These are phyloP conservation scores for Stigmatopora nigra DNA, from an alignment of 2,113 vertebrate genomes.

Conservation along the genomic window DNA sequence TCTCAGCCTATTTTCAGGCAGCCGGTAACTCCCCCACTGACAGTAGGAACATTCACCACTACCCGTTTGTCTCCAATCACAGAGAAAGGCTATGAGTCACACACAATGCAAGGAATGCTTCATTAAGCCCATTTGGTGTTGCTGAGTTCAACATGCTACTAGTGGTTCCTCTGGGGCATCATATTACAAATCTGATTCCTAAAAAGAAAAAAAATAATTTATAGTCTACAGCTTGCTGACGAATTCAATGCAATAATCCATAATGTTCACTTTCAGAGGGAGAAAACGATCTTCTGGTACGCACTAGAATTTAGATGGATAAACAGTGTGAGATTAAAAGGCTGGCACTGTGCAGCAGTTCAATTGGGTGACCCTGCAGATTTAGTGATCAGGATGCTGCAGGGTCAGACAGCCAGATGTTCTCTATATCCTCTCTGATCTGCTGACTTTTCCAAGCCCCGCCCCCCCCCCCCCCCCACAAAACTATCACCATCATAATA, in stretches of 20 bases:
- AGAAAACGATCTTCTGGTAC: constrained; percentile 31
- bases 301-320: constrained; percentile 48
- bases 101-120: constrained; percentile 62
- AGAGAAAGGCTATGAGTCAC: constrained; percentile 54
- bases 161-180: constrained; percentile 44
- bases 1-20: constrained; percentile 11
- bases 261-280: constrained; percentile 26
- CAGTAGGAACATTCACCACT: constrained; percentile 51
- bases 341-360: constrained; percentile 40
- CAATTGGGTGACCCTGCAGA: constrained; percentile 59
- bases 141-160: constrained; percentile 46
- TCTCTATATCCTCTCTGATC: constrained; percentile 58
- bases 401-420: constrained; percentile 63
- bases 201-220: constrained; percentile 18
- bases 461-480: constrained; percentile 32
- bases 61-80: constrained; percentile 44
- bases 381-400: constrained; percentile 59
- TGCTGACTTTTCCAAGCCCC: constrained; percentile 49
- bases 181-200: constrained; percentile 26
- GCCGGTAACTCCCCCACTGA: constrained; percentile 44
- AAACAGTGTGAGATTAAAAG: constrained; percentile 60
- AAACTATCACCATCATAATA: constrained; percentile 32
- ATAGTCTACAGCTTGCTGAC: constrained; percentile 14
- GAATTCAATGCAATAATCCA: constrained; percentile 26
- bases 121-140: constrained; percentile 58